phyloP scores from a whole-genome alignment of 1,140 invertebrate genomes.

The Brachystomella parvula region DNA sequence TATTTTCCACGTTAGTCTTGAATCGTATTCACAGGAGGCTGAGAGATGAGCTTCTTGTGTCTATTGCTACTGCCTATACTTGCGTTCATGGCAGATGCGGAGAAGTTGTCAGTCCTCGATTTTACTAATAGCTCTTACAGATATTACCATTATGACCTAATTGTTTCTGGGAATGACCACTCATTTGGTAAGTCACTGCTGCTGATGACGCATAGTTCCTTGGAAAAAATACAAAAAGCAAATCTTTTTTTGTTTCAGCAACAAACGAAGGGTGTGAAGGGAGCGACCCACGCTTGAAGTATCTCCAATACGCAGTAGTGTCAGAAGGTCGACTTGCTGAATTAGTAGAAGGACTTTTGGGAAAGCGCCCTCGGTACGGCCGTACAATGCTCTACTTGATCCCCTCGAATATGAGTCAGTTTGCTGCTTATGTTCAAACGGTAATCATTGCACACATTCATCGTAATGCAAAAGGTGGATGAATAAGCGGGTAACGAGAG shows the following conservation, averaged over 20 bases:
- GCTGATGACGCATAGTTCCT: not conserved
- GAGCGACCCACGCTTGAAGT: not conserved
- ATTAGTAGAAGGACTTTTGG: not conserved
- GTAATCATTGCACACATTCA: not conserved
- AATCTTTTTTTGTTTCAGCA: not conserved
- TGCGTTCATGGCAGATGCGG: no score
- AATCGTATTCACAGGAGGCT: no score
- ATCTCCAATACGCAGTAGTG: not conserved
- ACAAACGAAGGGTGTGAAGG: not conserved
- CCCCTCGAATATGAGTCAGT: not conserved
- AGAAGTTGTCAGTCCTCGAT: no score
- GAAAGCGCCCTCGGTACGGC: not conserved
- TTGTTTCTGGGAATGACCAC: not conserved
- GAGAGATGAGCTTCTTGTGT: no score
- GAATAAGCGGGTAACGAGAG: not conserved
- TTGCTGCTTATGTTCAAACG: not conserved
- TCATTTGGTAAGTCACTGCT: not conserved
- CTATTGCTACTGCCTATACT: no score
- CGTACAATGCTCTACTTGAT: not conserved
- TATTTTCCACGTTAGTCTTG: no score
- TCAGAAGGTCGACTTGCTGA: not conserved
- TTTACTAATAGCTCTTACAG: not conserved
- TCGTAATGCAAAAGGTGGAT: not conserved
- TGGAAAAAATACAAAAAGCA: no score
- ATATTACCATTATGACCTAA: not conserved